Base-by-base conservation (phyloP, 2,113 vertebrate genomes). In the Tachuris rubrigastra region DNA sequence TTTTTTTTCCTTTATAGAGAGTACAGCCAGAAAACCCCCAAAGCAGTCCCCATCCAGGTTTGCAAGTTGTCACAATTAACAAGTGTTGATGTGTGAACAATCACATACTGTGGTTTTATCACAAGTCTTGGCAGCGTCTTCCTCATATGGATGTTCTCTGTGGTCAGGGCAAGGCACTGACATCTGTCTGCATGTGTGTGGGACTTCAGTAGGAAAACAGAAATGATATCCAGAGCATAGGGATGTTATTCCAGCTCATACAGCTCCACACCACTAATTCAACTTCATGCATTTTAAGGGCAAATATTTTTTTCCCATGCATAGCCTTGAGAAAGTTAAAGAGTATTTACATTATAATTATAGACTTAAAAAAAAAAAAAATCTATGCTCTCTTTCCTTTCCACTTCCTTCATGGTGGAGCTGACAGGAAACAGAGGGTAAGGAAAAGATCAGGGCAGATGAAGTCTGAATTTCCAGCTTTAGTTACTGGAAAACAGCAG, bases 1-100 rank as follows among this genome's bases (percentile, higher is more conserved):
- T n/a, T 53, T 31, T 31, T 50, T 33, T 56, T 18, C 33, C 73
- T 67, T 55, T 50, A n/a, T n/a, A 47, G 56, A 76, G 65, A 66
- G 14, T 42, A 80, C 18, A 79, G 84, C 63, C 66, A 56, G 88
- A 56, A 49, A 9, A 42, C 13, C 2, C 37, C 41, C 62, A 14
- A 41, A 44, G 30, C 72, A 53, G 21, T 78, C 79, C 27, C 76
- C 73, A 65, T 56, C 46, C 42, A 62, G 58, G 81, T 86, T 39
- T 91, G 19, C 59, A 62, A 90, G 41, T 49, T 85, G 69, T 85
- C 86, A 60, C 35, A 44, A 77, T 80, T 52, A 82, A 44, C 71
- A 62, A 44, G 66, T 74, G 89, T 44, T 92, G 69, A 90, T 71
- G 80, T 91, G 87, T 31, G 84, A 92, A 86, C 91, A 93, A 55